These are phyloP conservation scores for Glaucomys volans DNA, from an alignment of 2,113 vertebrate species.

Conservation along the genomic window DNA sequence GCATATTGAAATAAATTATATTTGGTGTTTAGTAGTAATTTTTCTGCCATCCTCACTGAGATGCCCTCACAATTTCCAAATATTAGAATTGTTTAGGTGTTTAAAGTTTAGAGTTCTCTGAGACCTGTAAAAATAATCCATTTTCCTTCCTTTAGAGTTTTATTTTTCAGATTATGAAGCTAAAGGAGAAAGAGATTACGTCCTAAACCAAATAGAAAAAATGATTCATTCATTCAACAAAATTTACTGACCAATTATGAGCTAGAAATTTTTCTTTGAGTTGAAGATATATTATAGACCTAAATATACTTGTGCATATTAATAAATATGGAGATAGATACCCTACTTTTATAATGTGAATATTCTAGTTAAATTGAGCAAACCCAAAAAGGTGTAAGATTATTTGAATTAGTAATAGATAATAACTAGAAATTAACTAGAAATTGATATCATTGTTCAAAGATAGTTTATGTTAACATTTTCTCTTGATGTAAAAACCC, in stretches of 20 bases:
- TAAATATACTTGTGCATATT: background rate
- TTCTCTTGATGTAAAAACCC: background rate
- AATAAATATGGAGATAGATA: background rate
- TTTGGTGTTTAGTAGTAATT: background rate
- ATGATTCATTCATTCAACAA: background rate
- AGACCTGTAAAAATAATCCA: background rate
- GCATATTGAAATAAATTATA: background rate
- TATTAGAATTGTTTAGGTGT: background rate
- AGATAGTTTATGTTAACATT: background rate
- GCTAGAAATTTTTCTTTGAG: background rate
- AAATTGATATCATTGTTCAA: background rate
- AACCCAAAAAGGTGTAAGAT: background rate
- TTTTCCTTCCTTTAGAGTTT: background rate
- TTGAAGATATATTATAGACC: background rate
- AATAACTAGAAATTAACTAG: background rate
- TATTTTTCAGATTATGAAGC: background rate
- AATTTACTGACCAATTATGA: background rate
- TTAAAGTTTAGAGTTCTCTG: background rate
- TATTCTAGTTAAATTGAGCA: background rate
- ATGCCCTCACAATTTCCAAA: background rate
- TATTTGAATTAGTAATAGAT: slow-evolving; percentile 70
- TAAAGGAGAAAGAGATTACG: background rate
- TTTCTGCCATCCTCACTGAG: background rate
- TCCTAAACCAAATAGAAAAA: background rate
- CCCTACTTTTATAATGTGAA: background rate